Conservation (phyloP, 2,888 invertebrate genomes). For the Drosophila buzzatii region DNA sequence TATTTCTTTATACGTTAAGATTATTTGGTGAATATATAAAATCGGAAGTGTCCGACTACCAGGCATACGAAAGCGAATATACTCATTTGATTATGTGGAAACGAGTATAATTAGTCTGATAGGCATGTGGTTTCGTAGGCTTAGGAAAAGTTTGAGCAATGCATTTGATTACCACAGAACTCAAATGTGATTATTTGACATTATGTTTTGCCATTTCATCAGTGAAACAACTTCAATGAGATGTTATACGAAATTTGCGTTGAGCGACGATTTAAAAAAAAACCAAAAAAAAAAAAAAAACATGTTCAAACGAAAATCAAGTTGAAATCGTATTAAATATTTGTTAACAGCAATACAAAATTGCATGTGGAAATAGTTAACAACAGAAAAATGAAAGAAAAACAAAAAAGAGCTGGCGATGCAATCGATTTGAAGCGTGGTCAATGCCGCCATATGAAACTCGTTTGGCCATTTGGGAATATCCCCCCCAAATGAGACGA, state of each 20-base stretch:
- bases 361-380: constrained; percentile 69
- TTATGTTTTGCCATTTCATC: neutral
- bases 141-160: neutral
- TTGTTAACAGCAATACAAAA: constrained; percentile 69
- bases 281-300: constrained; percentile 25
- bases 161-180: neutral
- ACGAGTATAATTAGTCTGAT: neutral
- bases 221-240: constrained; percentile 57
- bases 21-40: too few species aligned
- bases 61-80: neutral
- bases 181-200: constrained; percentile 7
- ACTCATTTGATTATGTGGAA: neutral
- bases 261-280: neutral
- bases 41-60: too few species aligned
- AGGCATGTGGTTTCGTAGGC: neutral
- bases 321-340: constrained; percentile 69
- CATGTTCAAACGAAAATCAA: constrained; percentile 48
- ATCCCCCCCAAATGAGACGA: constrained; percentile 48
- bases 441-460: constrained; percentile 63
- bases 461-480: constrained; percentile 60
- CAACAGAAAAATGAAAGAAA: constrained; percentile 25
- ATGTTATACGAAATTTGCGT: constrained; percentile 5
- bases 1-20: too few species aligned
- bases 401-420: constrained; percentile 47
- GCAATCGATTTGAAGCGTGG: constrained; percentile 75